Percentiles rank a stretch among this genome's conserved stretches.
Evolutionary conservation across 2,888 invertebrate species (phyloP).

Genomic region (Pristionchus arcanus): DNA sequence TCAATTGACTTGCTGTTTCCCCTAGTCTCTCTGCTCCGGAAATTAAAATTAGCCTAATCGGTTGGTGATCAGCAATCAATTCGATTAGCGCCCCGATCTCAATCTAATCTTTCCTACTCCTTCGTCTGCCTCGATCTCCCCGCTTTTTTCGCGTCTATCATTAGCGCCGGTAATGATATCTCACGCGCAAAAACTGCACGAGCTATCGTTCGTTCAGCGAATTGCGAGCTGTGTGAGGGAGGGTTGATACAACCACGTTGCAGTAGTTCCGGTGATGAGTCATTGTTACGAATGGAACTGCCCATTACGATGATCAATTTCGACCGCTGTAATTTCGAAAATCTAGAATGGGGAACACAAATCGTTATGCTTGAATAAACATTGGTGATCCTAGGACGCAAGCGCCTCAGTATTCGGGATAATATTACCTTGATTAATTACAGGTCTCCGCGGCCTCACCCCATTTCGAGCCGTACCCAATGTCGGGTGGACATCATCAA

Average conservation of each 20-base stretch:
- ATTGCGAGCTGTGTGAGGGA: neutral
- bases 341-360: too few relatives aligned
- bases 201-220: neutral
- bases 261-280: neutral
- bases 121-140: neutral
- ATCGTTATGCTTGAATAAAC: too few relatives aligned
- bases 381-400: too few relatives aligned
- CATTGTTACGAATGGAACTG: neutral
- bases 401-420: too few relatives aligned
- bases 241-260: neutral
- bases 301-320: too few relatives aligned
- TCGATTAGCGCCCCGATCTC: neutral
- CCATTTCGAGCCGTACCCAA: slow-evolving; percentile 73
- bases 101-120: neutral
- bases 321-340: too few relatives aligned
- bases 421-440: too few relatives aligned
- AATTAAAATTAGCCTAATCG: neutral
- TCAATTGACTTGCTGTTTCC: too few relatives aligned
- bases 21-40: neutral
- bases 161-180: slow-evolving; percentile 4
- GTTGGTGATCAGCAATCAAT: neutral
- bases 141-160: neutral
- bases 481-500: slow-evolving; percentile 59
- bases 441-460: slow-evolving; percentile 68
- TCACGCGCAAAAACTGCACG: neutral